Percentiles rank a stretch among this genome's conserved stretches.
phyloP scores from a whole-genome alignment of 2,888 invertebrate species.

The Gymnocheta viridis region DNA sequence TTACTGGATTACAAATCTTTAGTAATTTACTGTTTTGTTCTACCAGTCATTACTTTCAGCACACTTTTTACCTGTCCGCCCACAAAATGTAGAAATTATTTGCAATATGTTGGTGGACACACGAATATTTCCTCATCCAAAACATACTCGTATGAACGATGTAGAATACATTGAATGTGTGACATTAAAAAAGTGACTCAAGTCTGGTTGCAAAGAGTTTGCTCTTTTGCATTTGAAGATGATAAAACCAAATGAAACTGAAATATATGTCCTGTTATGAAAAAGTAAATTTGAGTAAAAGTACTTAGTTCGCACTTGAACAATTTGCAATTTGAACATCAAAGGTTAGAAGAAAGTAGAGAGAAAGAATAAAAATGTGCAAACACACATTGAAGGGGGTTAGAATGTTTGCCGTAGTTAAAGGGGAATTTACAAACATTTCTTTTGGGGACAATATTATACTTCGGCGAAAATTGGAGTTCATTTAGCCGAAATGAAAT shows the following conservation, averaged over 20 bases:
- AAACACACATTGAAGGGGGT: neutral
- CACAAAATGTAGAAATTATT: slow-evolving; percentile 27
- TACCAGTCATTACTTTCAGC: slow-evolving; percentile 10
- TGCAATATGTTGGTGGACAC: neutral
- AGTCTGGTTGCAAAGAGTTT: neutral
- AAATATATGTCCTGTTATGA: neutral
- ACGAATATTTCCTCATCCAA: neutral
- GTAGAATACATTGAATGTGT: neutral
- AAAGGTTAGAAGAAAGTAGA: neutral
- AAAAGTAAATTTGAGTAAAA: neutral
- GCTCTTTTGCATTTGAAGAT: neutral
- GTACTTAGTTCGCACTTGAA: neutral
- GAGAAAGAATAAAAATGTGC: neutral
- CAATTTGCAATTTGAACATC: neutral
- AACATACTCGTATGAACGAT: neutral
- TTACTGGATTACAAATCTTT: slow-evolving; percentile 35
- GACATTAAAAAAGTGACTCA: slow-evolving; percentile 3
- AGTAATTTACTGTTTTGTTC: slow-evolving; percentile 31
- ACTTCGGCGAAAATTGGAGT: too few relatives aligned
- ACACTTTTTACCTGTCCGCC: slow-evolving; percentile 28
- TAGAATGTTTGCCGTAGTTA: neutral
- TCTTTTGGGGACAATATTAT: too few relatives aligned
- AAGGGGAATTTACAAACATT: too few relatives aligned
- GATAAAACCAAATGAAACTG: neutral
- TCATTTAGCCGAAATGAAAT: too few relatives aligned